Conservation (phyloP, 2,888 invertebrate genomes). For the Dynastes hyllus region DNA sequence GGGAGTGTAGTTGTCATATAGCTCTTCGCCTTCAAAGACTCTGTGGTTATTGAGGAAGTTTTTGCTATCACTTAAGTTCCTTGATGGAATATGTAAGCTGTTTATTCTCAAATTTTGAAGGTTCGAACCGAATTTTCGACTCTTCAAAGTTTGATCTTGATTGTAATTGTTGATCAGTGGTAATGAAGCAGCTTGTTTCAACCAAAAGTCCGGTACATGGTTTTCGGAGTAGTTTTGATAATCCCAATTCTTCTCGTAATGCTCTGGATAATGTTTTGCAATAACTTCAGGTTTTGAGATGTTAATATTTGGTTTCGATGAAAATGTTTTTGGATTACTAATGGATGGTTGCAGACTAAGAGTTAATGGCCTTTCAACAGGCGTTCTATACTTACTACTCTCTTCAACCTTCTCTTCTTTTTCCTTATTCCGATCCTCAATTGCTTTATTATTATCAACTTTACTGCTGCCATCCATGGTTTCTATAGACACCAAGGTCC, state of each 20-base stretch:
- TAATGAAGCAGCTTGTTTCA: conserved; percentile 44
- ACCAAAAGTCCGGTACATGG: conserved; percentile 42
- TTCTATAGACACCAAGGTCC: conserved; percentile 46
- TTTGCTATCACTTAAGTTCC: conserved; percentile 1
- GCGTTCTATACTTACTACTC: neutral
- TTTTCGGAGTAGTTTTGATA: conserved; percentile 7
- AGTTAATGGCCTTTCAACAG: conserved; percentile 6
- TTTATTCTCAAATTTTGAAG: conserved; percentile 8
- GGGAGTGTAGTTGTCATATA: conserved; percentile 30
- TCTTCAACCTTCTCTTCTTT: neutral
- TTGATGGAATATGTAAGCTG: neutral
- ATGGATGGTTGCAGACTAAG: neutral
- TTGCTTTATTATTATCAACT: neutral
- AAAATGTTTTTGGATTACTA: conserved; percentile 21
- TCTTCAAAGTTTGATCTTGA: conserved; percentile 11
- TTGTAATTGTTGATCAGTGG: conserved; percentile 32
- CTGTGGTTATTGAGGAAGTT: neutral
- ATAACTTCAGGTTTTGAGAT: conserved; percentile 11
- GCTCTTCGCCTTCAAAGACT: conserved; percentile 42
- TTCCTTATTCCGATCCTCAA: neutral
- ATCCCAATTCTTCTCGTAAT: conserved; percentile 32
- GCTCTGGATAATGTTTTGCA: neutral
- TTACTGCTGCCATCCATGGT: conserved; percentile 26
- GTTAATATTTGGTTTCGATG: neutral
- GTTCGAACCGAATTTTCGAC: conserved; percentile 13